phyloP scores from a whole-genome alignment of 2,113 vertebrate species.

The Naja naja region DNA sequence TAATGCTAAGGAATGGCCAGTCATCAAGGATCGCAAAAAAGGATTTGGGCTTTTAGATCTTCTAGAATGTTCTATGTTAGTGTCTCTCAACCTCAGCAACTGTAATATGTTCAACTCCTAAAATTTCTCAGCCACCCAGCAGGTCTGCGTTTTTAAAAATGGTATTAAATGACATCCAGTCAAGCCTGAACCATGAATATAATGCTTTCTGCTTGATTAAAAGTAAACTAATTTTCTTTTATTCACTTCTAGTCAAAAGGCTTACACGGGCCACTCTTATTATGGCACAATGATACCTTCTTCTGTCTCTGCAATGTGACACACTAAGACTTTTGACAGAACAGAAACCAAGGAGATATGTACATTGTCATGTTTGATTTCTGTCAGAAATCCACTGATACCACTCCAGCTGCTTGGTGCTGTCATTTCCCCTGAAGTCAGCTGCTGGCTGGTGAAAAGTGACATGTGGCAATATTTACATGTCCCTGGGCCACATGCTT shows the following conservation, averaged over 20 bases:
- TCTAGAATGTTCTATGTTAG: not conserved
- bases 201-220: not conserved
- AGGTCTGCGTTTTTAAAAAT: not conserved
- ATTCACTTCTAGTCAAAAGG: not conserved
- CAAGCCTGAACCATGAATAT: not conserved
- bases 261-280: not conserved
- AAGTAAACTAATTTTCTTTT: not conserved
- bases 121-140: not conserved
- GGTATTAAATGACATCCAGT: not conserved
- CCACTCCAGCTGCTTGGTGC: constrained; percentile 28
- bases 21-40: not conserved
- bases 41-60: not conserved
- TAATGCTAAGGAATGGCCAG: not conserved
- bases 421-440: constrained; percentile 47
- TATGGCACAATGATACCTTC: not conserved
- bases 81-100: not conserved
- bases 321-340: constrained; percentile 32
- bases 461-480: constrained; percentile 51
- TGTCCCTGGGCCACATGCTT: constrained; percentile 27
- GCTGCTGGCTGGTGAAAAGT: constrained; percentile 33
- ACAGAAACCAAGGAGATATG: constrained; percentile 19
- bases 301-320: constrained; percentile 10
- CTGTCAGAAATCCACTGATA: constrained; percentile 47
- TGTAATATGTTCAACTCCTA: not conserved
- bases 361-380: constrained; percentile 51